Evolutionary conservation across 2,888 invertebrate genomes (phyloP).

Genomic region (Troglohyphantes excavatus): DNA sequence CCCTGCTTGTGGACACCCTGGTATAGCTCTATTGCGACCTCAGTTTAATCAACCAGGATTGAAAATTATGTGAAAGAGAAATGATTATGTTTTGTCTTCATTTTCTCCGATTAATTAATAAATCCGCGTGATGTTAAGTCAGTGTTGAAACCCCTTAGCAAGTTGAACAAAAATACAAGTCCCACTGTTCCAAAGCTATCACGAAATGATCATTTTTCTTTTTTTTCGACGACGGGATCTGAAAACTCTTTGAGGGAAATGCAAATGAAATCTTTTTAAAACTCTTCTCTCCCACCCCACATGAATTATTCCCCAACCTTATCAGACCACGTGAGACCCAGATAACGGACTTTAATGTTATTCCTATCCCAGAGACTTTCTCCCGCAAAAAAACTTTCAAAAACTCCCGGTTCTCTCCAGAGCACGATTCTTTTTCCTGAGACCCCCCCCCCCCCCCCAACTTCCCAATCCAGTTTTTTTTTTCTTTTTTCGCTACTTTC

Average conservation of each 20-base stretch:
- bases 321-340: conserved; percentile 54
- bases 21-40: no score
- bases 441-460: not conserved
- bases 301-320: conserved; percentile 67
- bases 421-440: conserved; percentile 62
- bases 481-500: conserved; percentile 42
- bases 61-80: no score
- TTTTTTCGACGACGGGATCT: not conserved
- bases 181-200: conserved; percentile 24
- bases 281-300: conserved; percentile 23
- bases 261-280: conserved; percentile 72
- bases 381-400: conserved; percentile 65
- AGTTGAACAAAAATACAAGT: no score
- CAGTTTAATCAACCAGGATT: no score
- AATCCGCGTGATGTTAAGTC: no score
- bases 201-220: conserved; percentile 53
- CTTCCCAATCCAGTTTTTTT: conserved; percentile 18
- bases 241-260: conserved; percentile 49
- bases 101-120: no score
- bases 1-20: no score
- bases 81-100: no score
- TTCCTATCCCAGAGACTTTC: conserved; percentile 59
- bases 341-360: conserved; percentile 71
- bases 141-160: no score
- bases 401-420: conserved; percentile 59